Evolutionary conservation across 2,888 invertebrate species (phyloP), one percentile per base, ranked within the genome.

Genomic region (Chouioia cunea): DNA sequence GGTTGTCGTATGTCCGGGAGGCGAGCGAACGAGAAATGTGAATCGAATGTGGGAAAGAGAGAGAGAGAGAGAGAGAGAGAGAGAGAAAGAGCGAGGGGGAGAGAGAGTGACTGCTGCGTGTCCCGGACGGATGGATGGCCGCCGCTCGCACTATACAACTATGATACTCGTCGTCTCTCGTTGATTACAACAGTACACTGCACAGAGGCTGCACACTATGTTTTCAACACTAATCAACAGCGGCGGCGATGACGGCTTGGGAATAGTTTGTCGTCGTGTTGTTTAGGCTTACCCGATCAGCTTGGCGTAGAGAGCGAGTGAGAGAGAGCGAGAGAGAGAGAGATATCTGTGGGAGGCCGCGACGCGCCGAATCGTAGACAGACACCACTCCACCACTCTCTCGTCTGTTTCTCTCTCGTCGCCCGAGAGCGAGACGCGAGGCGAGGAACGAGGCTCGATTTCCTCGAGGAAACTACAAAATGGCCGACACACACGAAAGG

Each of bases 391-490:
- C 43, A 18, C 10, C 43, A 15, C 44, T n/a, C 58, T 43, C 43
- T 43, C 36, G 36, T 36, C 10, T 36, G 10, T 36, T 36, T 4
- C 22, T 48, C 62, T 75, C 77, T 77, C 77, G 81, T 79, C 89
- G 89, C 89, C 6, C 36, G 27, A 89, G 36, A 36, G 36, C 36
- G 36, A 36, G 36, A 36, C 36, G 36, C 89, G 88, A 87, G 88
- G 86, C 86, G 86, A 88, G 87, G 88, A 36, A 36, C 36, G 88
- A 87, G 88, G 87, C 88, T 88, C 89, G 88, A 89, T 88, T 89
- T 89, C 70, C 89, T 88, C 88, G 87, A 88, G 87, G 88, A 89
- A 88, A 89, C 89, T 88, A 89, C 89, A 90, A 90, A 90, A 90
- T 90, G 90, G 90, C 90, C 89, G 90, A 89, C 89, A 86, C 87